Percentiles rank a stretch among this genome's conserved stretches.
These are phyloP conservation scores for Drosophila mercatorum DNA, from an alignment of 2,888 invertebrate genomes.

Conservation along the genomic window DNA sequence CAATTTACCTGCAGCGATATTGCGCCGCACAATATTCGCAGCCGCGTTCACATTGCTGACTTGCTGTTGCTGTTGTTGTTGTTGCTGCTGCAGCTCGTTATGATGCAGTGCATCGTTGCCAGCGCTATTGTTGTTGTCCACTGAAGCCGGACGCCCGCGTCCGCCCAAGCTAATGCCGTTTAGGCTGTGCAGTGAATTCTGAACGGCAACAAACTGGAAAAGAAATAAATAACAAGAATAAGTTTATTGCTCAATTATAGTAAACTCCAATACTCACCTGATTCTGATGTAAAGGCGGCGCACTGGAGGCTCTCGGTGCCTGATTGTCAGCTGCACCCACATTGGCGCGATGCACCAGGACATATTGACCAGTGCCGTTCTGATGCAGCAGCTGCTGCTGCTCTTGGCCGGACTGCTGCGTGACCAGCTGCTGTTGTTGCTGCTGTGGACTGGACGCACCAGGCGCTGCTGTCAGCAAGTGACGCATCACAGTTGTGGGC, in stretches of 20 bases:
- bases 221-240: constrained; percentile 35
- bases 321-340: constrained; percentile 87
- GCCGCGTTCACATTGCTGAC: constrained; percentile 81
- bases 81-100: constrained; percentile 49
- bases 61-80: constrained; percentile 57
- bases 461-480: constrained; percentile 85
- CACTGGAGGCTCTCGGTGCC: constrained; percentile 93
- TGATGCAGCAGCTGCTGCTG: constrained; percentile 81
- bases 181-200: constrained; percentile 84
- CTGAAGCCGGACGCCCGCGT: constrained; percentile 89
- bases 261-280: constrained; percentile 69
- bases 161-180: constrained; percentile 85
- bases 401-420: constrained; percentile 49
- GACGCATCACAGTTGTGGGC: constrained; percentile 87
- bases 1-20: constrained; percentile 84
- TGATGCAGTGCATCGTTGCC: constrained; percentile 65
- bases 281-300: constrained; percentile 90
- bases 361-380: constrained; percentile 89
- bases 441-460: constrained; percentile 60
- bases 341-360: constrained; percentile 91
- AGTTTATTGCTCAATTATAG: background rate
- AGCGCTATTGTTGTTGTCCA: constrained; percentile 84
- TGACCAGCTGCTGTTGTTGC: constrained; percentile 61
- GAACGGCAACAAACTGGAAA: constrained; percentile 70
- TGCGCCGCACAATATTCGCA: constrained; percentile 83